Evolutionary conservation across 1,140 invertebrate species (phyloP).

Genomic region (Arctopsyche grandis): DNA sequence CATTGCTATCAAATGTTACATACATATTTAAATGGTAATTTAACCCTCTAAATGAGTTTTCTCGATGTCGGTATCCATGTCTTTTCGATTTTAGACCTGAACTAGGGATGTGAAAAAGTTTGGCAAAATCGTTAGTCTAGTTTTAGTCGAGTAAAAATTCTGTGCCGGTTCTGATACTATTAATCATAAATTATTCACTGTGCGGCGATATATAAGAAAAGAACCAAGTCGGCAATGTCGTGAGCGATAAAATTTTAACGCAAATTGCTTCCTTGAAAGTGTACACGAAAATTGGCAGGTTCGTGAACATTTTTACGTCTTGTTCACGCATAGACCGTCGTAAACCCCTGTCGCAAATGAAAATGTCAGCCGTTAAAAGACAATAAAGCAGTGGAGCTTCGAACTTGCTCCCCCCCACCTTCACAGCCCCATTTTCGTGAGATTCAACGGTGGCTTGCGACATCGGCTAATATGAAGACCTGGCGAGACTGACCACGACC

Average conservation of each 20-base stretch:
- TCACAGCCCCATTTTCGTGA: too few species aligned
- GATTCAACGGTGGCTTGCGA: background rate
- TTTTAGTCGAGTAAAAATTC: too few species aligned
- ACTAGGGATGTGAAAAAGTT: too few species aligned
- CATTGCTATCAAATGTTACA: too few species aligned
- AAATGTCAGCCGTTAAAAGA: conserved; percentile 50
- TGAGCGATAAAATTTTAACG: background rate
- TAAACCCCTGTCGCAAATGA: conserved; percentile 42
- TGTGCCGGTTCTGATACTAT: too few species aligned
- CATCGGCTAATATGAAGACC: conserved; percentile 7
- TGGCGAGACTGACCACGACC: conserved; percentile 2
- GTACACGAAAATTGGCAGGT: background rate
- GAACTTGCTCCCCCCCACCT: background rate
- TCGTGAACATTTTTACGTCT: background rate
- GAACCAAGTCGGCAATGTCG: background rate
- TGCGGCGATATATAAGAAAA: too few species aligned
- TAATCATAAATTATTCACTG: too few species aligned
- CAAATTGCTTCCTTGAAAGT: background rate
- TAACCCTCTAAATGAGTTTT: too few species aligned
- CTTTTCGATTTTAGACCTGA: too few species aligned
- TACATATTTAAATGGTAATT: too few species aligned
- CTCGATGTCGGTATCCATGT: too few species aligned
- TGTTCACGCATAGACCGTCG: conserved; percentile 9
- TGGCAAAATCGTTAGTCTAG: too few species aligned
- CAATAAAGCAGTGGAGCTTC: conserved; percentile 46